Evolutionary conservation across 1,140 invertebrate genomes (phyloP).

Genomic region (Aricia agestis): DNA sequence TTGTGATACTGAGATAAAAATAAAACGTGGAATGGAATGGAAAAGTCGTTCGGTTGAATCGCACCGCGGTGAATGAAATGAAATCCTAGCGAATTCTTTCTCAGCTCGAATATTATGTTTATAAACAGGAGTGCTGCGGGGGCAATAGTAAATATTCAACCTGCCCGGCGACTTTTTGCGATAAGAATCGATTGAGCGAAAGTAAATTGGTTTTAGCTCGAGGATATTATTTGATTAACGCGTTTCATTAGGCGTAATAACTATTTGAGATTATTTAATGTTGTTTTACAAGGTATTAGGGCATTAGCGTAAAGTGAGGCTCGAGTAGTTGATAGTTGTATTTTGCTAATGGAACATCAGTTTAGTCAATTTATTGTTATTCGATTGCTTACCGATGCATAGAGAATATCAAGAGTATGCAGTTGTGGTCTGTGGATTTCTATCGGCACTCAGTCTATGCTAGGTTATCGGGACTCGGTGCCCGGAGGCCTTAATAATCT

Average conservation of each 20-base stretch:
- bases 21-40: background rate
- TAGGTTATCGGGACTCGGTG: background rate
- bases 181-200: conserved; percentile 61
- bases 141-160: conserved; percentile 40
- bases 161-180: conserved; percentile 47
- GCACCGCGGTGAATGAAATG: conserved; percentile 64
- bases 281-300: background rate
- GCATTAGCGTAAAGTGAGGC: too few species aligned
- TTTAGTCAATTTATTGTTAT: too few species aligned
- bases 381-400: too few species aligned
- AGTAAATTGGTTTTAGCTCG: conserved; percentile 54
- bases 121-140: conserved; percentile 37
- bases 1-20: background rate
- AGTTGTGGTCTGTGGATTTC: background rate
- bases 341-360: too few species aligned
- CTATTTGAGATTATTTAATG: background rate
- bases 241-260: conserved; percentile 19
- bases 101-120: conserved; percentile 23
- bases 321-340: too few species aligned
- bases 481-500: background rate
- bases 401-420: background rate
- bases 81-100: conserved; percentile 36
- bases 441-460: background rate
- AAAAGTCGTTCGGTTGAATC: conserved; percentile 54
- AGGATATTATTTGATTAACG: conserved; percentile 45